Evolutionary conservation across 2,797 vertebrate genomes (phyloP).

Genomic region (Pseudochirops corinnae): DNA sequence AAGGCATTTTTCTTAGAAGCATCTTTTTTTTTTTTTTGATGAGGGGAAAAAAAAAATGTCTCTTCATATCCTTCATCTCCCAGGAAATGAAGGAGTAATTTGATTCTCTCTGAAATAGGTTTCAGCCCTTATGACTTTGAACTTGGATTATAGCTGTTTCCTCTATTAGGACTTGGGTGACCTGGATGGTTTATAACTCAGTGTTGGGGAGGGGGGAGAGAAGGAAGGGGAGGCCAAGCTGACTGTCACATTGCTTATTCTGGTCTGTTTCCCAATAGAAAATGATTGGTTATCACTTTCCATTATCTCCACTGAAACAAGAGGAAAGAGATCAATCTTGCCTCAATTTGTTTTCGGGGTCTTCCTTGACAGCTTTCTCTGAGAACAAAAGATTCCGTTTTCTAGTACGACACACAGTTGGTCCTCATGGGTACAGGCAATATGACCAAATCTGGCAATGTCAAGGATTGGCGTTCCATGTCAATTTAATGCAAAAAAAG

Average conservation of each 20-base stretch:
- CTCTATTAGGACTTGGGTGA: slow-evolving; percentile 42
- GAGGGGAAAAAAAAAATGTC: slow-evolving; percentile 62
- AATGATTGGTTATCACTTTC: slow-evolving; percentile 21
- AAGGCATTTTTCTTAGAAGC: slow-evolving; percentile 73
- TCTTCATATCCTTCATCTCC: slow-evolving; percentile 73
- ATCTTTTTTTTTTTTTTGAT: slow-evolving; percentile 71
- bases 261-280: not conserved
- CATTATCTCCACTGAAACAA: slow-evolving; percentile 24
- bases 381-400: not conserved
- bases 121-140: slow-evolving; percentile 59
- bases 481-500: not conserved
- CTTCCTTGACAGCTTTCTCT: not conserved
- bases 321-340: not conserved
- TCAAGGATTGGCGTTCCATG: not conserved
- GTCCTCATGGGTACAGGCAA: not conserved
- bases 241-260: slow-evolving; percentile 1
- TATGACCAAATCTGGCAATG: not conserved
- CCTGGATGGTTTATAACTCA: slow-evolving; percentile 51
- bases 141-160: slow-evolving; percentile 67
- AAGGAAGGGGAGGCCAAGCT: not conserved
- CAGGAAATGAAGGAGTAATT: slow-evolving; percentile 76
- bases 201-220: slow-evolving; percentile 13
- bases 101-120: slow-evolving; percentile 64
- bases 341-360: not conserved
- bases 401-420: not conserved